Evolutionary conservation across 2,888 invertebrate genomes (phyloP).

Genomic region (Scrobipalpa atriplicella): DNA sequence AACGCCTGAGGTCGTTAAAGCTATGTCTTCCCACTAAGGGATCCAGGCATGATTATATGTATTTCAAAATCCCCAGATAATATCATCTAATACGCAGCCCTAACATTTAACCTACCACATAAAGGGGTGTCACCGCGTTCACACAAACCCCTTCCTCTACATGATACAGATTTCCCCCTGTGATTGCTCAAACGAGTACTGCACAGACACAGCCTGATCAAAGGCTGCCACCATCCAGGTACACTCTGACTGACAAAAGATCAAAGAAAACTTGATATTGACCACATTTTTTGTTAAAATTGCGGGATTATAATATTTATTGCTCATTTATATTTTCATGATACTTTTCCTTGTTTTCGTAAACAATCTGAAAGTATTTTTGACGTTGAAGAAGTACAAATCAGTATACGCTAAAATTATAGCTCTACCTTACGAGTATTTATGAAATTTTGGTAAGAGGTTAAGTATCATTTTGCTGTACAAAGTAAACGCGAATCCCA

Average conservation of each 20-base stretch:
- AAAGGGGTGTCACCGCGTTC: conserved; percentile 21
- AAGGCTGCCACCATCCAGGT: conserved; percentile 41
- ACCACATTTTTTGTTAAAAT: neutral
- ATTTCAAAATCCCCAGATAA: too few species aligned
- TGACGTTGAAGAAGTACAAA: too few species aligned
- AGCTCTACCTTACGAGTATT: too few species aligned
- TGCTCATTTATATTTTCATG: neutral
- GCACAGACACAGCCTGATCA: conserved; percentile 51
- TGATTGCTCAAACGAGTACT: conserved; percentile 65
- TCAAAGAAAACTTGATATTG: neutral
- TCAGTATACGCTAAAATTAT: too few species aligned
- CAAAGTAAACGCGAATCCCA: too few species aligned
- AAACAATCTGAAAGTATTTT: too few species aligned
- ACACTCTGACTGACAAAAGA: neutral
- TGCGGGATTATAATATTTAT: conserved; percentile 1
- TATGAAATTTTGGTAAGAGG: too few species aligned
- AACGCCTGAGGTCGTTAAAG: too few species aligned
- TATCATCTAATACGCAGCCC: too few species aligned
- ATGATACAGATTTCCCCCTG: conserved; percentile 52
- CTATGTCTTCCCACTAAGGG: too few species aligned
- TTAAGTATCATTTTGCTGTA: too few species aligned
- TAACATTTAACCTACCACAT: conserved; percentile 41
- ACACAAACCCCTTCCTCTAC: neutral
- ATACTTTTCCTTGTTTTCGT: neutral
- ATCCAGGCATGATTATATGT: too few species aligned